Evolutionary conservation across 2,888 invertebrate genomes (phyloP), one percentile per base, ranked within the genome.

Genomic region (Meta bourneti): DNA sequence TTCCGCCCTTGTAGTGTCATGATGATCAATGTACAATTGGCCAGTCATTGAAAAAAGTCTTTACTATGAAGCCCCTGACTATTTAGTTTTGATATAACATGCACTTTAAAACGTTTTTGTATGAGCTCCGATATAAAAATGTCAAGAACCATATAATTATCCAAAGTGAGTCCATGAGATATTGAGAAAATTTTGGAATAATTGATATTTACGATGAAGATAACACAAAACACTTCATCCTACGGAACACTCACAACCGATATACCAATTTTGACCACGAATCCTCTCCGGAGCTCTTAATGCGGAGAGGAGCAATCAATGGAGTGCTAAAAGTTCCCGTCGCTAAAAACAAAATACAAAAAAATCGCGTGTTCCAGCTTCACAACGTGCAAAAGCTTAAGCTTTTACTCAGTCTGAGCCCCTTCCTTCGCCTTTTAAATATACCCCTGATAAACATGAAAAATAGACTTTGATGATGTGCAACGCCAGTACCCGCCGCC

Each of bases 361-460:
- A 70, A 71, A 77, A 86, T 86, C 52, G 86, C 86, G 86, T 78
- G 86, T 49, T 71, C 20, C 48, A 34, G 11, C 75, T 19, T 7
- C 13, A 6, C 70, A 51, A 86, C 78, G 69, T 70, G 70, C 74
- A 84, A 83, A 77, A 75, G 69, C 77, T 49, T 34, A 71, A 20
- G 52, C 52, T 84, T 84, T 75, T 54, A 51, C 75, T 34, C 34
- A 34, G 34, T 48, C 19, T 9, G 48, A 19, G 19, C 51, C 20
- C n/a, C n/a, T n/a, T 19, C 77, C 70, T 19, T 20, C 49, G 52
- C 61, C 86, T 78, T 86, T 86, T 86, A 86, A 86, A 86, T 86
- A 86, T 86, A 34, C 86, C 88, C 81, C 80, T 75, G 81, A 81
- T 81, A 88, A 88, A 88, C 81, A 88, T 88, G 88, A 88, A 88